Base-by-base conservation (phyloP, 2,113 vertebrate species). In the Corydoras maculifer region DNA sequence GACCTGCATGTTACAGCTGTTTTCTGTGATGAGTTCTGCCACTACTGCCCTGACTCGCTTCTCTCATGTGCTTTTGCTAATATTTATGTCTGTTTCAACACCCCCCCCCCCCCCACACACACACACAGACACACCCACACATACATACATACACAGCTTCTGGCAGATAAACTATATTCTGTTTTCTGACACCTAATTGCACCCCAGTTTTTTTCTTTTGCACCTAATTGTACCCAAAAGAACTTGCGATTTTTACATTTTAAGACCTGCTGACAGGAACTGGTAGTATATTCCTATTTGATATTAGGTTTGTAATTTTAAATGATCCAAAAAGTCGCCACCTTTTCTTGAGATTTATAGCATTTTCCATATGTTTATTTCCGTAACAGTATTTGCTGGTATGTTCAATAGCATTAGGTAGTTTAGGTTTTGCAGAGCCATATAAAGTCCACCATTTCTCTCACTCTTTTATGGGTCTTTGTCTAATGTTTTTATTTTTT, bases 101-200 rank as follows among this genome's bases (percentile, higher is more conserved):
- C 35, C 58, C 43, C 43, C 51, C 73, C 31, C 58, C 72, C 73
- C 32, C 32, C n/a, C n/a, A n/a, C n/a, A n/a, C n/a, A 25, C 18
- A 25, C 18, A 25, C 18, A 25, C 18, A 25, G 1, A 25, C 18
- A 25, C 18, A 25, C 18, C 1, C 18, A 25, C 18, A 25, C 18
- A 25, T 2, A 25, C 18, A 43, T 5, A 43, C 35, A 43, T 5
- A 78, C 70, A 73, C 66, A 79, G 77, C 77, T 79, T 73, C 77
- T 75, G 77, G 74, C 70, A 75, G 77, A 76, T 67, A 65, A 13
- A 10, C 9, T 51, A 29, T n/a, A 70, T 25, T 53, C 12, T 65
- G 50, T 60, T 35, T 73, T 64, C 25, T 29, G 11, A 54, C 31
- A 12, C 50, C 48, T 50, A 9, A 9, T 48, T 51, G 31, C 43